Evolutionary conservation across 2,888 invertebrate genomes (phyloP).

Genomic region (Drosophila tanythrix): DNA sequence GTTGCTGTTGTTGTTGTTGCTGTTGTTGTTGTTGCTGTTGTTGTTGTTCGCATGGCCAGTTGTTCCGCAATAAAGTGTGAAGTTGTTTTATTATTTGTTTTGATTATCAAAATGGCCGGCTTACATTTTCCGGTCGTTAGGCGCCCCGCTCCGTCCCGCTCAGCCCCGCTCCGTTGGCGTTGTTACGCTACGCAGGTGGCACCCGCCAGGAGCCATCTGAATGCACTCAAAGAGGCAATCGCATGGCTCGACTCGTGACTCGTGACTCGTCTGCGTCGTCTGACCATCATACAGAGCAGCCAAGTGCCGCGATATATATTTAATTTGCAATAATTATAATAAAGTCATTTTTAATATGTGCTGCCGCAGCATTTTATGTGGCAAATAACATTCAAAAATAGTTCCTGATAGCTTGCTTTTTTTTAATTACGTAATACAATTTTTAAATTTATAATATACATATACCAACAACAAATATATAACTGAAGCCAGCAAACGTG

Average conservation of each 20-base stretch:
- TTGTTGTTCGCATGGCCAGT: conserved; percentile 47
- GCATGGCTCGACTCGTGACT: not conserved
- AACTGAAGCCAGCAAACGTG: not conserved
- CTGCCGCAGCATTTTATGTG: not conserved
- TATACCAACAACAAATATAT: not conserved
- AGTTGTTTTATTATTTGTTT: conserved; percentile 83
- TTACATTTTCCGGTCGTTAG: conserved; percentile 76
- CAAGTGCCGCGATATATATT: not conserved
- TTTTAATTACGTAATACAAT: not conserved
- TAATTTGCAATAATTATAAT: not conserved
- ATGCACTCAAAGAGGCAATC: conserved; percentile 1
- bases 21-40: conserved; percentile 22
- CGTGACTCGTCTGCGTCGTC: not conserved
- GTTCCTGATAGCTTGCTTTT: not conserved
- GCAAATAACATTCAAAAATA: not conserved
- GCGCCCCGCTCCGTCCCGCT: conserved; percentile 42
- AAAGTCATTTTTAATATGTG: not conserved
- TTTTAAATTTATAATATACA: too few species aligned
- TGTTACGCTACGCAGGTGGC: conserved; percentile 2
- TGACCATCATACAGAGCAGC: not conserved
- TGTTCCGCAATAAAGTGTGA: conserved; percentile 74
- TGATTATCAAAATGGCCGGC: conserved; percentile 79
- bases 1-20: conserved; percentile 16
- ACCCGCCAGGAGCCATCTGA: not conserved
- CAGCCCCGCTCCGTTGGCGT: conserved; percentile 6